phyloP scores from a whole-genome alignment of 2,113 vertebrate species.

The Campylomormyrus numenius region DNA sequence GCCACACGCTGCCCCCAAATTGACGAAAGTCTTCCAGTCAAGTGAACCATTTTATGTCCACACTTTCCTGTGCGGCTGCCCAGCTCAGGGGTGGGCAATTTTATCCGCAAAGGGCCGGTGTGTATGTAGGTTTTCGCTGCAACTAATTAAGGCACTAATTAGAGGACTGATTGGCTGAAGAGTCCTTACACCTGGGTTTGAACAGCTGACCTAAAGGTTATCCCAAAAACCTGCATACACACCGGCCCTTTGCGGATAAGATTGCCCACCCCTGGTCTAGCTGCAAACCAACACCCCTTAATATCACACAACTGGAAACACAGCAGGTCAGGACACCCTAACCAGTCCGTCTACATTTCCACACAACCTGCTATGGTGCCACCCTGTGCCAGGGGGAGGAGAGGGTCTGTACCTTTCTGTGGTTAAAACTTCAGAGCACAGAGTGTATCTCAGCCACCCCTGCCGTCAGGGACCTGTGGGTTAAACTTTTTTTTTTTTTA shows the following conservation, averaged over 20 bases:
- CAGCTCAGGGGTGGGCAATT: too few relatives aligned
- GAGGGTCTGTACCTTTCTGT: conserved; percentile 4
- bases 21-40: background rate
- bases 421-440: conserved; percentile 19
- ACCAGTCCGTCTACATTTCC: background rate
- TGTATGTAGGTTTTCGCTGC: too few relatives aligned
- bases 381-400: background rate
- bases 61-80: background rate
- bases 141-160: too few relatives aligned
- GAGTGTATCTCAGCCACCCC: background rate
- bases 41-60: background rate
- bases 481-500: background rate
- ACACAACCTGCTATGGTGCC: background rate
- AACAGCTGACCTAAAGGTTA: too few relatives aligned
- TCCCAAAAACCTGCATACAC: too few relatives aligned
- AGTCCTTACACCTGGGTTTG: too few relatives aligned
- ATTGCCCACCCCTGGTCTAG: too few relatives aligned
- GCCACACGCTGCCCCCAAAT: too few relatives aligned
- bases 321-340: background rate
- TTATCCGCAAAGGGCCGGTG: too few relatives aligned
- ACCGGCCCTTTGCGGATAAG: too few relatives aligned
- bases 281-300: background rate
- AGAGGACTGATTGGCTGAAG: too few relatives aligned
- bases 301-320: background rate
- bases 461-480: conserved; percentile 25